These are phyloP conservation scores for Cynopterus brachyotis DNA, from an alignment of 2,113 vertebrate genomes.

Conservation along the genomic window DNA sequence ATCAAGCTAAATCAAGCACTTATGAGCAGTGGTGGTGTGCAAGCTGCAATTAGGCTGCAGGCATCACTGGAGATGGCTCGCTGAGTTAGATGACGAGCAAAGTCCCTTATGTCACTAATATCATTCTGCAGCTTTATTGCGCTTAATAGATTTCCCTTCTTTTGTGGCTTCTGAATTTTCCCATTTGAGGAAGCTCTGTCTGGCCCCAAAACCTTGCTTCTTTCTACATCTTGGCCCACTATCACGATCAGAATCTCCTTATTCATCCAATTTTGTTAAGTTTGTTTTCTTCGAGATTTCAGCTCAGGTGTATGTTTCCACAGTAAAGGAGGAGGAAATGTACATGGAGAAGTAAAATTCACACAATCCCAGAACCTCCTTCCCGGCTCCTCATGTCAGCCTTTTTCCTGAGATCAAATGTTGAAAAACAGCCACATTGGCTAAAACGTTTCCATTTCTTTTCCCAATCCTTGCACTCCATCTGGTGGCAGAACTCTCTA, in stretches of 20 bases:
- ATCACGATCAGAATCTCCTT: neutral
- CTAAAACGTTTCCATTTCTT: accelerated
- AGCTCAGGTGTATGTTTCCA: neutral
- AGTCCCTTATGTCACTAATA: too few relatives aligned
- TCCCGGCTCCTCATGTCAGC: neutral
- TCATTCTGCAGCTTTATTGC: neutral
- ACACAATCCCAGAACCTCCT: neutral
- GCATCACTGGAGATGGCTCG: neutral
- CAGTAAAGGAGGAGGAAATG: neutral
- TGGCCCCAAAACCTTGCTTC: neutral
- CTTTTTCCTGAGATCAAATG: neutral
- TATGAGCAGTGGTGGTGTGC: accelerated
- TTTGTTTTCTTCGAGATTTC: neutral
- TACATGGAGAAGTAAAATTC: neutral
- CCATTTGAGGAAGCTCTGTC: neutral
- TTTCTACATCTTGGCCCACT: neutral
- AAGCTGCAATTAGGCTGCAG: neutral
- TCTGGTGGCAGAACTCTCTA: conserved; percentile 63
- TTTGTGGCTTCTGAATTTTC: neutral
- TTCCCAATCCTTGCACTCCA: conserved; percentile 65
- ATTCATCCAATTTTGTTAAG: neutral
- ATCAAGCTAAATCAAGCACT: neutral
- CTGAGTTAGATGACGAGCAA: neutral
- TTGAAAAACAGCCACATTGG: neutral
- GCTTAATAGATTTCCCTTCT: neutral